Percentiles rank a stretch among this genome's conserved stretches.
phyloP scores from a whole-genome alignment of 2,113 vertebrate genomes.

The Lepus americanus region DNA sequence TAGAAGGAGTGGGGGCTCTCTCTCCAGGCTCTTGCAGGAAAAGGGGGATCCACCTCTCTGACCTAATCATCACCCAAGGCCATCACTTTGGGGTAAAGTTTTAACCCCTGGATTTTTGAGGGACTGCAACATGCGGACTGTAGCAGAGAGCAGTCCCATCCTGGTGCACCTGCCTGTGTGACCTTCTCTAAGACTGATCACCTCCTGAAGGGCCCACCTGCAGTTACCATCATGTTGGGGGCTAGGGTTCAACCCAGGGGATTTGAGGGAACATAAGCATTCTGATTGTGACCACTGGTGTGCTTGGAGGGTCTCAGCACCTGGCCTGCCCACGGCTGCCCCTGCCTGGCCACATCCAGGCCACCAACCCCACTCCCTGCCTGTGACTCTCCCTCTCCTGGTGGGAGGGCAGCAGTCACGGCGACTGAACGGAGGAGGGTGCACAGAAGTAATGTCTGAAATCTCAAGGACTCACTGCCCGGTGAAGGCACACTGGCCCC shows the following conservation, averaged over 20 bases:
- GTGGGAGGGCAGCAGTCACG: background rate
- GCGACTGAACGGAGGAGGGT: constrained; percentile 27
- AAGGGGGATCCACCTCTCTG: background rate
- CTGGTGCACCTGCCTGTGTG: background rate
- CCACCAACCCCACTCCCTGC: constrained; percentile 42
- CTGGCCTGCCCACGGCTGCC: constrained; percentile 78
- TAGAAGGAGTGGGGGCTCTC: background rate
- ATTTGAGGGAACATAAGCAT: background rate
- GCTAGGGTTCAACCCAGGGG: background rate
- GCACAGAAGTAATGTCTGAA: background rate
- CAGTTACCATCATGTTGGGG: background rate
- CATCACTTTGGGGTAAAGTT: background rate
- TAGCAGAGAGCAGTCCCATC: background rate
- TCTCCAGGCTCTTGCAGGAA: background rate
- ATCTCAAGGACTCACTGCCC: background rate
- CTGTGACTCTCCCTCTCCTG: constrained; percentile 78
- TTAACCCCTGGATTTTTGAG: background rate
- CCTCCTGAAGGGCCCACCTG: background rate
- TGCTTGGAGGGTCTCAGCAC: background rate
- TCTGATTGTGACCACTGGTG: background rate
- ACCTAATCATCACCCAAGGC: too few species aligned
- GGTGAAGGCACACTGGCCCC: background rate
- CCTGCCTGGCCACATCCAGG: constrained; percentile 62
- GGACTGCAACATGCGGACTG: background rate
- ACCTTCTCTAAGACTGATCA: background rate